Percentiles rank a stretch among this genome's conserved stretches.
Evolutionary conservation across 2,888 invertebrate genomes (phyloP).

Genomic region (Tetheella fluctuosa): DNA sequence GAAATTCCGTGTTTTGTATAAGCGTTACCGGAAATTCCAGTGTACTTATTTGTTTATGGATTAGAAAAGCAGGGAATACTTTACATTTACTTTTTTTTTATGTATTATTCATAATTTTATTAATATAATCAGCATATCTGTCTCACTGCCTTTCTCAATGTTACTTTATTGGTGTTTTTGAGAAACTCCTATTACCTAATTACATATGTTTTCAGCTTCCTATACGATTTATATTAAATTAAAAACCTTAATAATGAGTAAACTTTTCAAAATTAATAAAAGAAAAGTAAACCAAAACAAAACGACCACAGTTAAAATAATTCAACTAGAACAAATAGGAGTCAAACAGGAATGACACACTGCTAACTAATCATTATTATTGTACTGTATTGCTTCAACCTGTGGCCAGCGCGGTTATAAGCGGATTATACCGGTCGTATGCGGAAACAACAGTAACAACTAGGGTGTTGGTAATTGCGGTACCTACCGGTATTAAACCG

Average conservation of each 20-base stretch:
- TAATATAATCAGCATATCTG: too few relatives aligned
- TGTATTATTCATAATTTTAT: too few relatives aligned
- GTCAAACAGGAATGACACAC: conserved; percentile 7
- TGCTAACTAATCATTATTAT: conserved; percentile 44
- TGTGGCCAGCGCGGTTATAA: conserved; percentile 47
- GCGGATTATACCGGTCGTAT: conserved; percentile 49
- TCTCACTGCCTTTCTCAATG: too few relatives aligned
- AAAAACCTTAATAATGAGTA: too few relatives aligned
- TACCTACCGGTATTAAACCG: conserved; percentile 17
- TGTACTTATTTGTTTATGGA: conserved; percentile 1
- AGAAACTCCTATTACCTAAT: too few relatives aligned
- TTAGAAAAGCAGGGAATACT: background rate
- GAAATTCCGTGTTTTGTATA: conserved; percentile 23
- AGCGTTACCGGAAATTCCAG: conserved; percentile 17
- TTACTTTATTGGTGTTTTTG: too few relatives aligned
- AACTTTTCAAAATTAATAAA: background rate
- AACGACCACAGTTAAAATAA: background rate
- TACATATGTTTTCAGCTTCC: too few relatives aligned
- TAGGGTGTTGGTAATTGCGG: conserved; percentile 43
- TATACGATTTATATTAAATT: too few relatives aligned
- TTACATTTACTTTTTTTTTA: too few relatives aligned
- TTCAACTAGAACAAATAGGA: background rate
- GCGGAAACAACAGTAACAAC: conserved; percentile 20
- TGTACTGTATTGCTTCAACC: conserved; percentile 30
- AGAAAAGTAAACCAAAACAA: background rate